A percentile compares a stretch with the other conserved stretches of the same genome.
Evolutionary conservation across 2,113 vertebrate species (phyloP).

Genomic region (Triplophysa siluroides): DNA sequence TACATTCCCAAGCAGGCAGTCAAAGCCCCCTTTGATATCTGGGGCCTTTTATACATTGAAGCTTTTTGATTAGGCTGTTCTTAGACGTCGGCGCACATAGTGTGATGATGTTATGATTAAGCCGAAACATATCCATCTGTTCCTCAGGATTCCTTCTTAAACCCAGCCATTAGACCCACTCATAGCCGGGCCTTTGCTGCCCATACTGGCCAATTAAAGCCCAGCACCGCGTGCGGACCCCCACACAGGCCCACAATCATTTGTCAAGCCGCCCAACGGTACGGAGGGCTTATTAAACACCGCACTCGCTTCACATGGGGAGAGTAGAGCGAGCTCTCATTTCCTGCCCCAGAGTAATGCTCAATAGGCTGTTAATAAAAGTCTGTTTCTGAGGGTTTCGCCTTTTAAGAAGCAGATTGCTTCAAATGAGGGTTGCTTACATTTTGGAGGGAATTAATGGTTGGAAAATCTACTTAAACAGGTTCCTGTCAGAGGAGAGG

Average conservation of each 20-base stretch:
- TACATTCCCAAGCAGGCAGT: slow-evolving; percentile 30
- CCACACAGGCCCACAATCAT: slow-evolving; percentile 58
- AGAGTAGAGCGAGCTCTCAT: slow-evolving; percentile 51
- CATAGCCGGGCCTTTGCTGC: slow-evolving; percentile 30
- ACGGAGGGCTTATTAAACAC: slow-evolving; percentile 59
- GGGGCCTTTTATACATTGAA: slow-evolving; percentile 12
- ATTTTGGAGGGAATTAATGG: slow-evolving; percentile 44
- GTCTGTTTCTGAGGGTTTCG: slow-evolving; percentile 55
- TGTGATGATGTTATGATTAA: slow-evolving; percentile 65
- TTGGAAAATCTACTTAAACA: slow-evolving; percentile 57
- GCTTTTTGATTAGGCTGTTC: slow-evolving; percentile 55
- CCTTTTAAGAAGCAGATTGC: slow-evolving; percentile 32
- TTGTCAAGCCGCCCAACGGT: slow-evolving; percentile 62
- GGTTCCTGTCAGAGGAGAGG: slow-evolving; percentile 9
- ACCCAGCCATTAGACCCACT: slow-evolving; percentile 44
- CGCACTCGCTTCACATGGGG: slow-evolving; percentile 59
- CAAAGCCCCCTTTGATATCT: slow-evolving; percentile 48
- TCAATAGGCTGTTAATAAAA: slow-evolving; percentile 72
- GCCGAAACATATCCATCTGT: slow-evolving; percentile 69
- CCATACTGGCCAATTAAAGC: slow-evolving; percentile 69
- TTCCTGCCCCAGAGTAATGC: slow-evolving; percentile 67
- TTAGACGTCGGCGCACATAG: slow-evolving; percentile 60
- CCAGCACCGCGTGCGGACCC: slow-evolving; percentile 57
- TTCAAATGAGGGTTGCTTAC: slow-evolving; percentile 36
- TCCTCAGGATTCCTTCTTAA: slow-evolving; percentile 63